A percentile compares a stretch with the other conserved stretches of the same genome.
Evolutionary conservation across 2,797 vertebrate species (phyloP).

Genomic region (Hydrolagus colliei): DNA sequence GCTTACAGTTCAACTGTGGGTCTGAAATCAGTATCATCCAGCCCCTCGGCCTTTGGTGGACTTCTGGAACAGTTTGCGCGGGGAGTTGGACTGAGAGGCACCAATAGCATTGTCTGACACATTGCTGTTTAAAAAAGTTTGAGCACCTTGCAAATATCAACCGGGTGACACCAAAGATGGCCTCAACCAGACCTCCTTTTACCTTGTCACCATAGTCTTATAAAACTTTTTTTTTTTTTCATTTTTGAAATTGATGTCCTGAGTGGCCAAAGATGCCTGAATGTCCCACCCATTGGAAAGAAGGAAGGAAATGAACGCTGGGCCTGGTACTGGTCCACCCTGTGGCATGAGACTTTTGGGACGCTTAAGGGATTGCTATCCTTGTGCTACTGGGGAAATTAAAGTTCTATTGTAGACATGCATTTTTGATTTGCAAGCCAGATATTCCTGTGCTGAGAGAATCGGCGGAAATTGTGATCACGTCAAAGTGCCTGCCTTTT

Average conservation of each 20-base stretch:
- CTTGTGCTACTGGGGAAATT: neutral
- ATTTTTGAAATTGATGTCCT: neutral
- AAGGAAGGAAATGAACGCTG: neutral
- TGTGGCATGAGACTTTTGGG: neutral
- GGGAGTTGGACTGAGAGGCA: conserved; percentile 79
- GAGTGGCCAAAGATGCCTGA: neutral
- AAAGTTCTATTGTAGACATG: neutral
- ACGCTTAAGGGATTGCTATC: neutral
- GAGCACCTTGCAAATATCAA: conserved; percentile 20
- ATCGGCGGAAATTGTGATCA: neutral
- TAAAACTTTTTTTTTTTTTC: neutral
- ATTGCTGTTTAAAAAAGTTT: neutral
- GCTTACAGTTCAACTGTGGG: conserved; percentile 88
- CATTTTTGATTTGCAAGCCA: neutral
- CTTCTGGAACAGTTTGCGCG: conserved; percentile 91
- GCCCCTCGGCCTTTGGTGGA: conserved; percentile 84
- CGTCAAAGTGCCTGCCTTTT: neutral
- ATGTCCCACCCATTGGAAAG: neutral
- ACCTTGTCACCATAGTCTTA: neutral
- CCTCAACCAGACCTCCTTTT: neutral
- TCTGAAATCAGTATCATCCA: conserved; percentile 69
- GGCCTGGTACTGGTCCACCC: neutral
- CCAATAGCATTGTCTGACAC: conserved; percentile 73
- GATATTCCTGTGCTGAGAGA: neutral
- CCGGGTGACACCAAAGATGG: conserved; percentile 24